phyloP scores from a whole-genome alignment of 2,888 invertebrate species.

The Malthinus flaveolus region DNA sequence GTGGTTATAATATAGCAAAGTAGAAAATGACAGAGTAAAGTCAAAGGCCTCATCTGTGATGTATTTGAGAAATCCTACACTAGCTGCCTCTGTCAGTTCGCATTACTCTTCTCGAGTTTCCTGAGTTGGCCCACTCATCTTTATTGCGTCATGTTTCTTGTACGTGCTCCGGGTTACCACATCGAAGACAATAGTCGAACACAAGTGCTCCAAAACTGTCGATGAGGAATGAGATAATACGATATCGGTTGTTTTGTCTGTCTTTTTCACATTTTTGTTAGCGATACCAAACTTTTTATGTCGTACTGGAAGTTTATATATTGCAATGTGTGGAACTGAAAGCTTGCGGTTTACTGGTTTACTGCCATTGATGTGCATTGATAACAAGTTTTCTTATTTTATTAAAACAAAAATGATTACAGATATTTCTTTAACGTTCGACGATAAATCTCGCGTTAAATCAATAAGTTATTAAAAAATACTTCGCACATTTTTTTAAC shows the following conservation, averaged over 20 bases:
- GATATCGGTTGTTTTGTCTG: conserved; percentile 35
- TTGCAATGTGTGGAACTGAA: conserved; percentile 23
- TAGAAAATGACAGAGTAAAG: conserved; percentile 23
- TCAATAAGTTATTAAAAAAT: no score
- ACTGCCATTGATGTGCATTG: conserved; percentile 12
- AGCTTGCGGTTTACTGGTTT: conserved; percentile 13
- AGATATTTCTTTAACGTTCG: no score
- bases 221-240: conserved; percentile 41
- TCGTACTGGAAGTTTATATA: conserved; percentile 26
- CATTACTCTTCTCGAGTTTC: conserved; percentile 35
- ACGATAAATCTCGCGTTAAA: no score
- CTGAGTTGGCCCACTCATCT: conserved; percentile 44
- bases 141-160: conserved; percentile 49
- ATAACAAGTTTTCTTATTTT: not conserved
- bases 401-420: not conserved
- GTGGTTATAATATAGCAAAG: conserved; percentile 13
- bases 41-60: conserved; percentile 28
- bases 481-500: no score
- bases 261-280: conserved; percentile 27
- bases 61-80: conserved; percentile 32
- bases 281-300: conserved; percentile 21
- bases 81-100: conserved; percentile 38
- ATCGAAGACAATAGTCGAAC: conserved; percentile 42
- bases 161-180: conserved; percentile 44
- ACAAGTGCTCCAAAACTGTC: conserved; percentile 39